Base-by-base conservation (phyloP, 2,797 vertebrate species). In the Sparidentex hasta region DNA sequence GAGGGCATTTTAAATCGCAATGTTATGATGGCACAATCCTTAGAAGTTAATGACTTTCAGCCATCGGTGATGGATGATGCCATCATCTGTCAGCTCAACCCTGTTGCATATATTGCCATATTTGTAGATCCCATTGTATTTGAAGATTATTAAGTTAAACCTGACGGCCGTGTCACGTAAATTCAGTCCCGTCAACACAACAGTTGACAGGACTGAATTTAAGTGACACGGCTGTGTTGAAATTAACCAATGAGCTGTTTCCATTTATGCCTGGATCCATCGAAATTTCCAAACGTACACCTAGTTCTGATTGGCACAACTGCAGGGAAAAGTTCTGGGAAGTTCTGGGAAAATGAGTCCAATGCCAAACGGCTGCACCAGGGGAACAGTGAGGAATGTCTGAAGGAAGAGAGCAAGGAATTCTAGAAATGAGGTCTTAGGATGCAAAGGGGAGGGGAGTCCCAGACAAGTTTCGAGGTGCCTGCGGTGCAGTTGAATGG, bases 371-470 rank as follows among this genome's bases (percentile, higher is more conserved):
- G 86, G 77, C 76, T 88, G 86, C 90, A 91, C 89, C 72, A 7
- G 71, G 88, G 92, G 91, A 94, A 88, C 89, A 23, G 67, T 66
- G 62, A 90, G 88, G 93, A 95, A 95, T 95, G 93, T 94, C 88
- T 94, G 87, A 81, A 90, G 91, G 90, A 90, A 76, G 67, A 82
- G 59, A 80, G 67, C n/a, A 17, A 91, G 79, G 92, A 90, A 90
- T 94, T 93, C 87, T 76, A 89, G 59, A 91, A 92, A 85, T 78
- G 25, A 86, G 81, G 56, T 77, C 72, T 71, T 17, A 51, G 70
- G 74, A 89, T 87, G 59, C 43, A 89, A 75, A 78, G 50, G 71
- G 56, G 62, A 58, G 74, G 81, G 83, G 80, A 67, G 86, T 73
- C 76, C 76, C 57, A 80, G 74, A 74, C 20, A 14, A 81, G 71